A percentile compares a stretch with the other conserved stretches of the same genome.
Evolutionary conservation across 1,140 invertebrate genomes (phyloP).

Genomic region (Aricia agestis): DNA sequence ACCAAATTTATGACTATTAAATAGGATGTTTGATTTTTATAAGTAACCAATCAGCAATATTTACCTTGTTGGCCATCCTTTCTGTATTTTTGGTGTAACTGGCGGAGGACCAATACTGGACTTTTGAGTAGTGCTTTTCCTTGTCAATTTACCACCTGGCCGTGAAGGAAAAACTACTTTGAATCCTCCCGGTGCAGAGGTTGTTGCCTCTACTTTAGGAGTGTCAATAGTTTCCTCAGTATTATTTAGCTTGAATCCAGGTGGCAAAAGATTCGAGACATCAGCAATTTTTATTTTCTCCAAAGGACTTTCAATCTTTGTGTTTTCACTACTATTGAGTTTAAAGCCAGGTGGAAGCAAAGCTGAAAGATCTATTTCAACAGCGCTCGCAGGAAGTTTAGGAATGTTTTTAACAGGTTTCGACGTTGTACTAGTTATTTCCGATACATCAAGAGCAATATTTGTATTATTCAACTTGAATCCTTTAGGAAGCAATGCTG

Average conservation of each 20-base stretch:
- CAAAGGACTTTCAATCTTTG: constrained; percentile 43
- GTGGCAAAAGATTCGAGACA: constrained; percentile 77
- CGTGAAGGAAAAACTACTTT: constrained; percentile 89
- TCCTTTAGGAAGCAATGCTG: constrained; percentile 80
- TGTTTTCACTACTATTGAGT: constrained; percentile 47
- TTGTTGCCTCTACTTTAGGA: constrained; percentile 43
- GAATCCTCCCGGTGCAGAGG: constrained; percentile 71
- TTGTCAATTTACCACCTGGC: constrained; percentile 81
- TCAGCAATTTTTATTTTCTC: constrained; percentile 75
- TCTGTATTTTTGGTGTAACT: constrained; percentile 82
- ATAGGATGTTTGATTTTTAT: not conserved
- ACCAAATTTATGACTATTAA: no score
- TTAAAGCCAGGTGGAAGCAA: constrained; percentile 80
- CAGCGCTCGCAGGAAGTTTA: constrained; percentile 69
- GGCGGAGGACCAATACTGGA: constrained; percentile 55
- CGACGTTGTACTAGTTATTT: constrained; percentile 46
- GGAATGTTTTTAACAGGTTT: constrained; percentile 55
- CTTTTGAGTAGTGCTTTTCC: constrained; percentile 79
- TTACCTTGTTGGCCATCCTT: constrained; percentile 88
- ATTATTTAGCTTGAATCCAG: constrained; percentile 76
- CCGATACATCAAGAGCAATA: constrained; percentile 23
- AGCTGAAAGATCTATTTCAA: constrained; percentile 77
- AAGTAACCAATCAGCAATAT: not conserved
- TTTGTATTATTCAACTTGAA: constrained; percentile 69
- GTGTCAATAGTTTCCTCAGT: constrained; percentile 36